A percentile compares a stretch with the other conserved stretches of the same genome.
phyloP scores from a whole-genome alignment of 2,888 invertebrate genomes.

The Limenitis camilla region DNA sequence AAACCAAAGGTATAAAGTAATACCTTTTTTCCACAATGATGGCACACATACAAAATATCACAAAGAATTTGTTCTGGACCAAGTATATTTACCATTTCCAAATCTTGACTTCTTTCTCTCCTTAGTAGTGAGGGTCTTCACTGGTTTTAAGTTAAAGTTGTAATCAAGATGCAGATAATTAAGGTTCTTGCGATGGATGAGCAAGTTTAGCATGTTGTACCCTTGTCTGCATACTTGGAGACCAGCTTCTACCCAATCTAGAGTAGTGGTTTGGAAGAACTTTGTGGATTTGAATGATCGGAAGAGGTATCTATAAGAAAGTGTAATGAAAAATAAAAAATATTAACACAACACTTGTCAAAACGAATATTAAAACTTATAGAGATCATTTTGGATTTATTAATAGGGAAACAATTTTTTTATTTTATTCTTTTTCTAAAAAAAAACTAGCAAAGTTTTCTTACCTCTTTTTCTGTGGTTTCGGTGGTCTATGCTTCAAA shows the following conservation, averaged over 20 bases:
- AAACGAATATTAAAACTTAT: no score
- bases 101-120: slow-evolving; percentile 99
- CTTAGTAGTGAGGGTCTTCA: slow-evolving; percentile 99
- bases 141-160: slow-evolving; percentile 99
- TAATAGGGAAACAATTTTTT: no score
- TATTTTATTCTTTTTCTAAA: neutral
- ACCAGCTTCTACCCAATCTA: slow-evolving; percentile 99
- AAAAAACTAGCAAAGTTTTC: neutral
- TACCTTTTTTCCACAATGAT: no score
- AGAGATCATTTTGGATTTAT: no score
- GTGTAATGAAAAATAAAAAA: neutral
- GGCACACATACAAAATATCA: no score
- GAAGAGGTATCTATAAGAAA: slow-evolving; percentile 83
- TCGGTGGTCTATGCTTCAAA: slow-evolving; percentile 96
- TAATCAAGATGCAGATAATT: slow-evolving; percentile 99
- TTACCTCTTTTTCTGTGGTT: slow-evolving; percentile 98
- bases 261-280: slow-evolving; percentile 99
- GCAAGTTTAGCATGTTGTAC: slow-evolving; percentile 98
- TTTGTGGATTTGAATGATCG: slow-evolving; percentile 99
- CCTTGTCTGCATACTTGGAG: slow-evolving; percentile 98
- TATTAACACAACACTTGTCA: no score
- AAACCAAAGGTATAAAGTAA: no score
- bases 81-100: slow-evolving; percentile 83
- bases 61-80: neutral
- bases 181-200: slow-evolving; percentile 99